A percentile compares a stretch with the other conserved stretches of the same genome.
phyloP scores from a whole-genome alignment of 2,888 invertebrate genomes.

The Leucophora obtusa region DNA sequence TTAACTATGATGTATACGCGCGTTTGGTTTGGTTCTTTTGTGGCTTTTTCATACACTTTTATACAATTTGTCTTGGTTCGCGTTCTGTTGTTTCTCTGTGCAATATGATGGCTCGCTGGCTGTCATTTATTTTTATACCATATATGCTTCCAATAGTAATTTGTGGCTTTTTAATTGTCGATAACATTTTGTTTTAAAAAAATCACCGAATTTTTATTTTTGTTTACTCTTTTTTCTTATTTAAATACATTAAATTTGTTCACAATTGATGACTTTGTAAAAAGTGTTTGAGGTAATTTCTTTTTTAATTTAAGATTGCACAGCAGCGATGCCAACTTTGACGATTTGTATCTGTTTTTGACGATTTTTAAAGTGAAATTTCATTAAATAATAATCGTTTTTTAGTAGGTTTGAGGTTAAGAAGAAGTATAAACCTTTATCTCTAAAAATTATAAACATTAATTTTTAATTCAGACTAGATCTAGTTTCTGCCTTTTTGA shows the following conservation, averaged over 20 bases:
- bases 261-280: constrained; percentile 9
- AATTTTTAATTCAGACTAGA: no score
- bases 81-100: constrained; percentile 4
- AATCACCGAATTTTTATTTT: neutral
- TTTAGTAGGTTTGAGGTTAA: no score
- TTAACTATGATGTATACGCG: neutral
- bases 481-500: no score
- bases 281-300: neutral
- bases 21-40: constrained; percentile 10
- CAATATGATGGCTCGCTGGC: constrained; percentile 32
- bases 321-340: no score
- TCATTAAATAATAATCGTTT: no score
- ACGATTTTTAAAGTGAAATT: no score
- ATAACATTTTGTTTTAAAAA: constrained; percentile 8
- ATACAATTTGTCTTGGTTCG: constrained; percentile 30
- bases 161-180: constrained; percentile 58
- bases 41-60: constrained; percentile 15
- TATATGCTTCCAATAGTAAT: constrained; percentile 46
- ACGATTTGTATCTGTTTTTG: no score
- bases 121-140: constrained; percentile 55
- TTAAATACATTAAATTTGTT: neutral
- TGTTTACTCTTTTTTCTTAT: neutral
- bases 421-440: no score
- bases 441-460: no score
- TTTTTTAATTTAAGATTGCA: neutral